Percentiles rank a stretch among this genome's conserved stretches.
phyloP scores from a whole-genome alignment of 1,140 invertebrate genomes.

The Drosophila seguyi region DNA sequence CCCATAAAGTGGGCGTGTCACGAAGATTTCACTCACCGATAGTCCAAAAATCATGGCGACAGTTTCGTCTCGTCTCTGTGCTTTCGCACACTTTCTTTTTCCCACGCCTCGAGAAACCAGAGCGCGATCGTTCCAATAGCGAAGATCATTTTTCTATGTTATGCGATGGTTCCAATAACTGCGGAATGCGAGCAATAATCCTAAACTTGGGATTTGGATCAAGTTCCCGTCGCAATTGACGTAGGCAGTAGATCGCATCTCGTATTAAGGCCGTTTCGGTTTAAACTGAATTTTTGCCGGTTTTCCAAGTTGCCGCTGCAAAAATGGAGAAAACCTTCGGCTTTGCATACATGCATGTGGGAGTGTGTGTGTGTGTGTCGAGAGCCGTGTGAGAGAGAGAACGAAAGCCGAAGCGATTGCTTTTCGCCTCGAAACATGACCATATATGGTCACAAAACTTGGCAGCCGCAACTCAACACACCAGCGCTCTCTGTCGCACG shows the following conservation, averaged over 20 bases:
- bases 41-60: slow-evolving; percentile 27
- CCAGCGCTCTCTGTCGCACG: slow-evolving; percentile 66
- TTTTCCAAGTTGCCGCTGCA: slow-evolving; percentile 53
- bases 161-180: slow-evolving; percentile 36
- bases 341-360: slow-evolving; percentile 11
- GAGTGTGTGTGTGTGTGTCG: neutral
- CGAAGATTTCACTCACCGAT: slow-evolving; percentile 33
- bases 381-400: slow-evolving; percentile 47
- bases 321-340: slow-evolving; percentile 75
- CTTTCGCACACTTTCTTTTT: slow-evolving; percentile 73
- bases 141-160: neutral
- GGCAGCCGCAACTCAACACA: slow-evolving; percentile 47
- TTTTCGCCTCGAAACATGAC: slow-evolving; percentile 81
- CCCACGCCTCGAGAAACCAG: slow-evolving; percentile 56
- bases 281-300: slow-evolving; percentile 40
- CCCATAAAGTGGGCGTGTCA: slow-evolving; percentile 39
- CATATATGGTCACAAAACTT: slow-evolving; percentile 85
- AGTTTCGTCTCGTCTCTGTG: slow-evolving; percentile 53
- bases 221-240: slow-evolving; percentile 38
- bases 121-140: slow-evolving; percentile 2
- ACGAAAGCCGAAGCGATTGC: slow-evolving; percentile 50
- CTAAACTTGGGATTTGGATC: slow-evolving; percentile 6
- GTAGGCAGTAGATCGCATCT: slow-evolving; percentile 60
- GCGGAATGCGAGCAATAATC: slow-evolving; percentile 24
- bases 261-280: slow-evolving; percentile 64